These are phyloP conservation scores for Luidia sarsii DNA, from an alignment of 53 echinoderm and acorn worm species.

Conservation along the genomic window DNA sequence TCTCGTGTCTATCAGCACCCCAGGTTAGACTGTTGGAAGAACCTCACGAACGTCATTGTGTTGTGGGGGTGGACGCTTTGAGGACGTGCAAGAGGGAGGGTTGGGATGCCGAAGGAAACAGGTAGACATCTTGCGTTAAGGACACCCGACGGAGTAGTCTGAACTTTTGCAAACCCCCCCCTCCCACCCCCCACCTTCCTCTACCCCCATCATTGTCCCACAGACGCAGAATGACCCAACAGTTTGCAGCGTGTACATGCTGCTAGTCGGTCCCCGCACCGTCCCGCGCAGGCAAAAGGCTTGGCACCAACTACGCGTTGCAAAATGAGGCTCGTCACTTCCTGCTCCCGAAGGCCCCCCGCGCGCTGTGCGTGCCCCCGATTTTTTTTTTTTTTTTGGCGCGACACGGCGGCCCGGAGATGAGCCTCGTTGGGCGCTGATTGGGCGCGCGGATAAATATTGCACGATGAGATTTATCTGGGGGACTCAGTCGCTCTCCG, in stretches of 20 bases:
- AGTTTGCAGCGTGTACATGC: no score
- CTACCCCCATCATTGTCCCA: no score
- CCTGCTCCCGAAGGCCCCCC: conserved; percentile 15
- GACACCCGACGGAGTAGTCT: no score
- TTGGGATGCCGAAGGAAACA: no score
- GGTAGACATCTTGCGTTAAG: no score
- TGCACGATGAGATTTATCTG: conserved; percentile 49
- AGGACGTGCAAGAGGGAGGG: no score
- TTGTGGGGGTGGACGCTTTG: no score
- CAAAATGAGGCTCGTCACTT: conserved; percentile 38
- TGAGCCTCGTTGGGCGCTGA: conserved; percentile 47
- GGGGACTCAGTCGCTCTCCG: conserved; percentile 47
- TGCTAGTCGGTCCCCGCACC: no score
- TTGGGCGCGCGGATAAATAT: conserved; percentile 57
- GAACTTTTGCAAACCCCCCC: no score
- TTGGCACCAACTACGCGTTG: conserved; percentile 52
- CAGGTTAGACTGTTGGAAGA: neutral
- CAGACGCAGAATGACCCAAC: conserved; percentile 50
- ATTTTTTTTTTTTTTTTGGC: conserved; percentile 19
- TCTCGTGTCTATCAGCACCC: conserved; percentile 38
- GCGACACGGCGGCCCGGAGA: conserved; percentile 32
- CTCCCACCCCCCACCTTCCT: no score
- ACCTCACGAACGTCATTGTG: conserved; percentile 2
- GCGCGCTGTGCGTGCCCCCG: neutral
- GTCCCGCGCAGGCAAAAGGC: no score